A percentile compares a stretch with the other conserved stretches of the same genome.
Conservation (phyloP, 2,888 invertebrate species). For the Eledona agricola region DNA sequence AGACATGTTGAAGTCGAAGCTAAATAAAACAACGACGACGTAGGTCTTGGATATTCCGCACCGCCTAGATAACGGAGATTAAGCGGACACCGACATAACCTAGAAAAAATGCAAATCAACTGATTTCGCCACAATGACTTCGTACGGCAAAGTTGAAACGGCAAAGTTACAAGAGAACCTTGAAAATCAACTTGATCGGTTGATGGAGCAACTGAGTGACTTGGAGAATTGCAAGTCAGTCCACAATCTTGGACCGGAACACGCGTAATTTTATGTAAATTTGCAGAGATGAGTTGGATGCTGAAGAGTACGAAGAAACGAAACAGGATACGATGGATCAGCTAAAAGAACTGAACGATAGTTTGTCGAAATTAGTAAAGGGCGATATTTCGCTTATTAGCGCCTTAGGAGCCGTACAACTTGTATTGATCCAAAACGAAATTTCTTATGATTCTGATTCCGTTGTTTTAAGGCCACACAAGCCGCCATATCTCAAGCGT, state of each 20-base stretch:
- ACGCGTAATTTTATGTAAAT: conserved; percentile 3
- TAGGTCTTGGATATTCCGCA: conserved; percentile 1
- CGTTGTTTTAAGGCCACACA: conserved; percentile 70
- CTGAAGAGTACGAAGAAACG: conserved; percentile 73
- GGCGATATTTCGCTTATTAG: conserved; percentile 76
- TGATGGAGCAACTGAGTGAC: conserved; percentile 75
- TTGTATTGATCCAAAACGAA: conserved; percentile 61
- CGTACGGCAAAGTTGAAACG: conserved; percentile 69
- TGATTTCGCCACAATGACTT: conserved; percentile 58
- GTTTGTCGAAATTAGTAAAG: conserved; percentile 69
- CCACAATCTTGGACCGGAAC: no score
- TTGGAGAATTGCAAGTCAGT: conserved; percentile 74
- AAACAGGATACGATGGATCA: conserved; percentile 77
- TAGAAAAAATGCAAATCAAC: conserved; percentile 27
- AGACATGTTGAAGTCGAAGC: no score
- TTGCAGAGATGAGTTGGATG: conserved; percentile 70
- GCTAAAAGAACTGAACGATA: conserved; percentile 72
- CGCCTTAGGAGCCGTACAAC: conserved; percentile 71
- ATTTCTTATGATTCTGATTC: conserved; percentile 5
- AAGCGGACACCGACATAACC: conserved; percentile 23
- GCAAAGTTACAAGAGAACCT: conserved; percentile 71
- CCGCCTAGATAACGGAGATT: conserved; percentile 5
- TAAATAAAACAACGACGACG: no score
- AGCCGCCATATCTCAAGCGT: conserved; percentile 77
- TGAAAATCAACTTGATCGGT: conserved; percentile 72